Conservation (phyloP, 92 coral and sea anemone genomes). For the Epizoanthus ramosus region DNA sequence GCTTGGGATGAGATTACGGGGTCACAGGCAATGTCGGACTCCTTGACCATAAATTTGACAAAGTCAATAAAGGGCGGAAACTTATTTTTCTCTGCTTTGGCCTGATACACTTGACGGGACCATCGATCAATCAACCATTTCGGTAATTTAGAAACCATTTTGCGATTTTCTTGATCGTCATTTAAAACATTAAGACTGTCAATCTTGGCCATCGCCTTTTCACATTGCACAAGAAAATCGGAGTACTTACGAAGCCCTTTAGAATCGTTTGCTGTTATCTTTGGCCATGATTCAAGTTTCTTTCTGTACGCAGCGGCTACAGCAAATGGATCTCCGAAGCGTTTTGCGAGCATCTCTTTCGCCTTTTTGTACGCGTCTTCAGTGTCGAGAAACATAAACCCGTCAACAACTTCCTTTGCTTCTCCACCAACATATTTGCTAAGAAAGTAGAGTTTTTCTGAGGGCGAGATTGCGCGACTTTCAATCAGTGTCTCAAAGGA, state of each 20-base stretch:
- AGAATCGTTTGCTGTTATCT: slow-evolving; percentile 44
- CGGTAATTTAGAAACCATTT: slow-evolving; percentile 58
- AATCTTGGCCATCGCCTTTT: slow-evolving; percentile 48
- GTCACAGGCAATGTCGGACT: slow-evolving; percentile 63
- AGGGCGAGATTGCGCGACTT: slow-evolving; percentile 44
- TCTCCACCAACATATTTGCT: slow-evolving; percentile 57
- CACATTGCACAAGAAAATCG: slow-evolving; percentile 64
- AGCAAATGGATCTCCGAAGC: slow-evolving; percentile 59
- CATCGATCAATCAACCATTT: slow-evolving; percentile 55
- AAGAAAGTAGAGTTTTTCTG: slow-evolving; percentile 61
- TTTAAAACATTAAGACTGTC: slow-evolving; percentile 48
- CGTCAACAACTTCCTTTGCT: slow-evolving; percentile 59
- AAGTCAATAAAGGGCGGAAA: slow-evolving; percentile 58
- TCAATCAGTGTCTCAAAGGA: slow-evolving; percentile 64
- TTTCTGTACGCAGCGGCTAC: slow-evolving; percentile 49
- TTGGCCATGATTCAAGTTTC: slow-evolving; percentile 58
- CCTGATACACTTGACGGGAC: slow-evolving; percentile 54
- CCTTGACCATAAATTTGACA: slow-evolving; percentile 51
- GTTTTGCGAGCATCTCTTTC: slow-evolving; percentile 51
- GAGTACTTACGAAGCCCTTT: slow-evolving; percentile 49
- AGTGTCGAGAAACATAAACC: slow-evolving; percentile 59
- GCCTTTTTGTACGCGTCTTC: slow-evolving; percentile 62
- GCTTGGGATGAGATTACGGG: slow-evolving; percentile 53
- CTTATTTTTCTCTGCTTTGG: slow-evolving; percentile 48
- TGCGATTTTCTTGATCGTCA: slow-evolving; percentile 60